phyloP scores from a whole-genome alignment of 2,113 vertebrate genomes.

The Ammodytes marinus region DNA sequence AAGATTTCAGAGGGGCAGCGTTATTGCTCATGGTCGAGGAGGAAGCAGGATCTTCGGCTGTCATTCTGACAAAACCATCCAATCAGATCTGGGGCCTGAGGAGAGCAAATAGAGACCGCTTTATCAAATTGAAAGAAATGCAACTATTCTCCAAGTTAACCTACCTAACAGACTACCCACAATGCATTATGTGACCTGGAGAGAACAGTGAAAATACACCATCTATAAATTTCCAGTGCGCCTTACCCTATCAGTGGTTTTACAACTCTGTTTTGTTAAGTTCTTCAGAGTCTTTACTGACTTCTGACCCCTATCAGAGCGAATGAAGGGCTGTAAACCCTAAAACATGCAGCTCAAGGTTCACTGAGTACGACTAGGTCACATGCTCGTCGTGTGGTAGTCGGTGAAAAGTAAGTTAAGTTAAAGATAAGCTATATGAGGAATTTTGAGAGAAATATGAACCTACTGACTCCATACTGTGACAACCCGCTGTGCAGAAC shows the following conservation, averaged over 20 bases:
- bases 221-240: slow-evolving; percentile 65
- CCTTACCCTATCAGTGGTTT: slow-evolving; percentile 72
- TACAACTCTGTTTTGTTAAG: slow-evolving; percentile 81
- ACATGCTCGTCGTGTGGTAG: slow-evolving; percentile 61
- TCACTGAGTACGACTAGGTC: slow-evolving; percentile 69
- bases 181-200: slow-evolving; percentile 33
- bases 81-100: slow-evolving; percentile 86
- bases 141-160: slow-evolving; percentile 13
- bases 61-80: slow-evolving; percentile 96
- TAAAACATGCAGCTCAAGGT: slow-evolving; percentile 75
- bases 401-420: slow-evolving; percentile 30
- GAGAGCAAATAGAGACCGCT: slow-evolving; percentile 15
- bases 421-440: slow-evolving; percentile 40
- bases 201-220: slow-evolving; percentile 47
- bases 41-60: slow-evolving; percentile 95
- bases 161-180: slow-evolving; percentile 27
- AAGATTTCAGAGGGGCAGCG: slow-evolving; percentile 71
- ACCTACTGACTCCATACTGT: slow-evolving; percentile 22
- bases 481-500: slow-evolving; percentile 38
- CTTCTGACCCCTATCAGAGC: slow-evolving; percentile 71
- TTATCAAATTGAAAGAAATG: neutral
- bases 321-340: slow-evolving; percentile 75
- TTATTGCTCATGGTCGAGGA: slow-evolving; percentile 92
- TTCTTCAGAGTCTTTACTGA: slow-evolving; percentile 63
- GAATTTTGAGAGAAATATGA: slow-evolving; percentile 49